Evolutionary conservation across 2,797 vertebrate species (phyloP).

Genomic region (Podargus strigoides): DNA sequence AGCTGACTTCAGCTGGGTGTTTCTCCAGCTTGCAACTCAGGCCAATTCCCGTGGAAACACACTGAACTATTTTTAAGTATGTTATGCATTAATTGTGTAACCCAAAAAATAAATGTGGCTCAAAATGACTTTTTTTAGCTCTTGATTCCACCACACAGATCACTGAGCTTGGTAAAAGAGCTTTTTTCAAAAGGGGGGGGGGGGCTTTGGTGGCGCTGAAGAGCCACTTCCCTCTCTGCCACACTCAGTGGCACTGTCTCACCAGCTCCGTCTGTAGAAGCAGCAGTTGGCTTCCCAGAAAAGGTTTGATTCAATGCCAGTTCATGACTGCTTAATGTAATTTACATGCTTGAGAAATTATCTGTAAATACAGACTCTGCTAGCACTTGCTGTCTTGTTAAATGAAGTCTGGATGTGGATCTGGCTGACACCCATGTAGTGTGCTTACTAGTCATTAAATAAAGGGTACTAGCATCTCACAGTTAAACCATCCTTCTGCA

Average conservation of each 20-base stretch:
- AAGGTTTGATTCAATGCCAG: not conserved
- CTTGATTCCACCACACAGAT: not conserved
- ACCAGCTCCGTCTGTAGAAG: not conserved
- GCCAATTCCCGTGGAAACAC: not conserved
- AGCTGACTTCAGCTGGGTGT: not conserved
- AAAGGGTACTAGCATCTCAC: not conserved
- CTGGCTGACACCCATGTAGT: not conserved
- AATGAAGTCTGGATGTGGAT: not conserved
- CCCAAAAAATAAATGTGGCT: not conserved
- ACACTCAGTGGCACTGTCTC: rapidly evolving
- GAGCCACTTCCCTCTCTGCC: not conserved
- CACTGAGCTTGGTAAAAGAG: not conserved
- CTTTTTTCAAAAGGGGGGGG: not conserved
- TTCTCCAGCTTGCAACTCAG: not conserved
- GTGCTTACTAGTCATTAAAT: not conserved
- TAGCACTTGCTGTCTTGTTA: not conserved
- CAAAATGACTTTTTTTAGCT: not conserved
- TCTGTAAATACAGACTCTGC: not conserved
- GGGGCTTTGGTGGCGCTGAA: not conserved
- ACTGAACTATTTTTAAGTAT: not conserved
- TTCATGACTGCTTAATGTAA: not conserved
- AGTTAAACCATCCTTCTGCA: not conserved
- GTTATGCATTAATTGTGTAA: not conserved
- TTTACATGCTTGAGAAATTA: not conserved
- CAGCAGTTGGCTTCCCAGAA: not conserved